Conservation (phyloP, 2,113 vertebrate species). For the Triplophysa rosa region DNA sequence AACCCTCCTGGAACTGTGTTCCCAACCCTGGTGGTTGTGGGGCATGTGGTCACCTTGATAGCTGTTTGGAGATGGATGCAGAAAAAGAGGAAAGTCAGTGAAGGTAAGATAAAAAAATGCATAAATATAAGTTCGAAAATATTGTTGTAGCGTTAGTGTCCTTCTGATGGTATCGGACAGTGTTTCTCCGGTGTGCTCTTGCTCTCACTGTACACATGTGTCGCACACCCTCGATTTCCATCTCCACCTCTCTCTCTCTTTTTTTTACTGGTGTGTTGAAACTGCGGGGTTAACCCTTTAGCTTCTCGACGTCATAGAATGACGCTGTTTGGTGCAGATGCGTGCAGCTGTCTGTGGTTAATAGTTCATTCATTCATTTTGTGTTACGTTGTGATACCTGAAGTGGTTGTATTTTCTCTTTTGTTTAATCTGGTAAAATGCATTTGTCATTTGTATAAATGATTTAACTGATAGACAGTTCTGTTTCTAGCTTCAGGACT, state of each 20-base stretch:
- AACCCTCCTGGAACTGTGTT: conserved; percentile 79
- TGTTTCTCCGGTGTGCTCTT: conserved; percentile 21
- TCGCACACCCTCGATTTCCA: conserved; percentile 29
- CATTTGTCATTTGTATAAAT: background rate
- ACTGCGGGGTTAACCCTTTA: conserved; percentile 71
- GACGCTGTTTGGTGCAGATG: conserved; percentile 6
- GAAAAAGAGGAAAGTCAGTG: conserved; percentile 57
- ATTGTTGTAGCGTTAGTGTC: background rate
- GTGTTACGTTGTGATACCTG: background rate
- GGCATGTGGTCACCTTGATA: conserved; percentile 80
- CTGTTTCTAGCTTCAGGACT: background rate
- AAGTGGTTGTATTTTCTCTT: background rate
- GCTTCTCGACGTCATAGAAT: conserved; percentile 52
- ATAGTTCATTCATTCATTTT: conserved; percentile 8
- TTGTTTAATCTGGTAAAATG: background rate
- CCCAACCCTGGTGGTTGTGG: conserved; percentile 85
- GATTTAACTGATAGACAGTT: background rate
- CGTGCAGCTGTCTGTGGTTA: background rate
- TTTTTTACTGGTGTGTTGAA: conserved; percentile 57
- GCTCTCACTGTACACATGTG: conserved; percentile 36
- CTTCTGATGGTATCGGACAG: conserved; percentile 34
- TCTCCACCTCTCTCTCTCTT: conserved; percentile 36
- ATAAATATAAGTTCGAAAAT: background rate
- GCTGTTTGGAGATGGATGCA: conserved; percentile 81
- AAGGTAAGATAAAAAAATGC: conserved; percentile 73